Conservation (phyloP, 2,113 vertebrate species). For the Tychaedon coryphoeus region DNA sequence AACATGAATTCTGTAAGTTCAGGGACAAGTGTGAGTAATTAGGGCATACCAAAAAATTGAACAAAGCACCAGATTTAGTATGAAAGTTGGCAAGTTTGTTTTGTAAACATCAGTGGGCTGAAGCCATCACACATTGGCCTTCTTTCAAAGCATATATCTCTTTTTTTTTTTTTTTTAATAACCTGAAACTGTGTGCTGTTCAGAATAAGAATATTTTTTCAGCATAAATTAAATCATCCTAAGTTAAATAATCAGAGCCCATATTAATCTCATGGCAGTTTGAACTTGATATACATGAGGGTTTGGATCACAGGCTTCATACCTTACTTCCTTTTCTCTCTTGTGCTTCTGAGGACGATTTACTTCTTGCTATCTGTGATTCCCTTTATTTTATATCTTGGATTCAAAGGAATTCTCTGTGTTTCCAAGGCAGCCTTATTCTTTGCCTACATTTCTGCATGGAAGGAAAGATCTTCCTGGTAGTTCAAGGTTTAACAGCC, state of each 20-base stretch:
- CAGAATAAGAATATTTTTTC: neutral
- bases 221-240: neutral
- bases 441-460: neutral
- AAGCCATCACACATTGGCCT: neutral
- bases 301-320: neutral
- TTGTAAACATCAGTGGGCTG: neutral
- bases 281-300: neutral
- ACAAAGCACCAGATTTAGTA: neutral
- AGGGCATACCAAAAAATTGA: neutral
- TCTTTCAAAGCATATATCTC: neutral
- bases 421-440: neutral
- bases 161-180: too few species aligned
- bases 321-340: neutral
- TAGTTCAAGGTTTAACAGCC: accelerated
- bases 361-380: neutral
- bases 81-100: neutral
- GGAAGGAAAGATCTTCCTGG: neutral
- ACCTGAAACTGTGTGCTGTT: neutral
- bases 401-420: neutral
- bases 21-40: neutral
- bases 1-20: neutral
- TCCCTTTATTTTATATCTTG: neutral
- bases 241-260: neutral
- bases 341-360: neutral
- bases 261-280: neutral